Percentiles rank a stretch among this genome's conserved stretches.
Conservation (phyloP, 2,888 invertebrate species). For the Anthophora plumipes region DNA sequence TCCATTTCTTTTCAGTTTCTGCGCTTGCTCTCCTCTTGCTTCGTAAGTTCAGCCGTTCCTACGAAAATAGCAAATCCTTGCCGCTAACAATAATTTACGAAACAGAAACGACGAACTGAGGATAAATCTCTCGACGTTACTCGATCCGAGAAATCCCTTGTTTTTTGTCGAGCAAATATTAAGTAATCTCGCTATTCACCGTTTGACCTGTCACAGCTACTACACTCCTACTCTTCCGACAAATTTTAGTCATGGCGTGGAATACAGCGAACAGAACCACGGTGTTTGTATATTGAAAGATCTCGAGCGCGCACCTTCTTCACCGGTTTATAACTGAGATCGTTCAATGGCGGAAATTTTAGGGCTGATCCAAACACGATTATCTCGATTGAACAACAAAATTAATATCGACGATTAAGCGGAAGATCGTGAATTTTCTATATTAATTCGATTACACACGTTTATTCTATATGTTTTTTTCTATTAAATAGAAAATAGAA, state of each 20-base stretch:
- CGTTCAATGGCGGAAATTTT: slow-evolving; percentile 60
- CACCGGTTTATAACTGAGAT: slow-evolving; percentile 48
- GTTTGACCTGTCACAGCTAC: slow-evolving; percentile 77
- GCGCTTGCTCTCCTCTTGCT: slow-evolving; percentile 46
- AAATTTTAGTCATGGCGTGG: slow-evolving; percentile 78
- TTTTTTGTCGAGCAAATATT: slow-evolving; percentile 69
- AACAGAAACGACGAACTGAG: slow-evolving; percentile 21
- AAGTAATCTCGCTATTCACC: slow-evolving; percentile 77
- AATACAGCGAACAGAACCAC: slow-evolving; percentile 68
- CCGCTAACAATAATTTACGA: slow-evolving; percentile 34
- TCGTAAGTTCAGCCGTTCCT: slow-evolving; percentile 9
- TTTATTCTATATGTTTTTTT: slow-evolving; percentile 11
- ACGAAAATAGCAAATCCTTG: slow-evolving; percentile 35
- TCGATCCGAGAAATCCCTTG: slow-evolving; percentile 35
- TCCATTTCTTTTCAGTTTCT: slow-evolving; percentile 68
- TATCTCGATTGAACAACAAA: neutral
- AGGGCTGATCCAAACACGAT: slow-evolving; percentile 30
- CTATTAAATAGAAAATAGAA: neutral
- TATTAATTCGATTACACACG: neutral
- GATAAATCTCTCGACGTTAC: slow-evolving; percentile 30
- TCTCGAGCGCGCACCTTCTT: slow-evolving; percentile 66
- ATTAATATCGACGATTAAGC: neutral
- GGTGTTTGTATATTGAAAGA: slow-evolving; percentile 66
- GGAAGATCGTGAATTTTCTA: neutral
- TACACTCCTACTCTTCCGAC: slow-evolving; percentile 77